These are phyloP conservation scores for Bellardia bayeri DNA, from an alignment of 2,888 invertebrate genomes.

Conservation along the genomic window DNA sequence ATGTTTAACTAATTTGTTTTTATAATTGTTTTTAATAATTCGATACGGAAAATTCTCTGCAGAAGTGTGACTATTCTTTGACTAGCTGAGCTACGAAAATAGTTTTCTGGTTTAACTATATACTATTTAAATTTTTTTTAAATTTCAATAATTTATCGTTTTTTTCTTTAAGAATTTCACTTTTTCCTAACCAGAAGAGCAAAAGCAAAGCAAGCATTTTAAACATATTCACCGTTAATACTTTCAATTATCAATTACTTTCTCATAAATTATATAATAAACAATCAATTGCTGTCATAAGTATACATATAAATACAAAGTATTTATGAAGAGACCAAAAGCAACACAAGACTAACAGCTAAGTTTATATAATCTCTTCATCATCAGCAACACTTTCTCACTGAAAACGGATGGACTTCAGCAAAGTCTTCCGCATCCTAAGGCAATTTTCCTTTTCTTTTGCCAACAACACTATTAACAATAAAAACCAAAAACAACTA, in stretches of 20 bases:
- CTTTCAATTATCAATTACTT: slow-evolving; percentile 58
- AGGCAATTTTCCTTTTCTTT: slow-evolving; percentile 69
- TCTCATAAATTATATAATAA: slow-evolving; percentile 65
- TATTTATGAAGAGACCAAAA: slow-evolving; percentile 15
- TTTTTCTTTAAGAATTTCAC: background rate
- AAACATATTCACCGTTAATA: slow-evolving; percentile 49
- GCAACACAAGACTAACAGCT: slow-evolving; percentile 19
- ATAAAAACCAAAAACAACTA: background rate
- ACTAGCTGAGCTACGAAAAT: no score
- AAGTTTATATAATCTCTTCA: slow-evolving; percentile 62
- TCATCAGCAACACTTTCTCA: slow-evolving; percentile 71
- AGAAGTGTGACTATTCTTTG: no score
- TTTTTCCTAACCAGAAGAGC: background rate
- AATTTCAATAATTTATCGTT: no score
- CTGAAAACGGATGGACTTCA: slow-evolving; percentile 47
- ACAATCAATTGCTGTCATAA: slow-evolving; percentile 53
- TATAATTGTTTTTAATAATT: no score
- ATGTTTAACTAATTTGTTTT: no score
- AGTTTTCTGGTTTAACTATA: no score
- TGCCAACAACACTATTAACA: slow-evolving; percentile 14
- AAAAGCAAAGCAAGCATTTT: background rate
- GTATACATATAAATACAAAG: slow-evolving; percentile 28
- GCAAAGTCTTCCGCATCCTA: slow-evolving; percentile 69
- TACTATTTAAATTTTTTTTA: background rate
- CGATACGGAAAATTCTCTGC: no score